Evolutionary conservation across 2,113 vertebrate species (phyloP), one percentile per base, ranked within the genome.

Genomic region (Pachycephala philippinensis): DNA sequence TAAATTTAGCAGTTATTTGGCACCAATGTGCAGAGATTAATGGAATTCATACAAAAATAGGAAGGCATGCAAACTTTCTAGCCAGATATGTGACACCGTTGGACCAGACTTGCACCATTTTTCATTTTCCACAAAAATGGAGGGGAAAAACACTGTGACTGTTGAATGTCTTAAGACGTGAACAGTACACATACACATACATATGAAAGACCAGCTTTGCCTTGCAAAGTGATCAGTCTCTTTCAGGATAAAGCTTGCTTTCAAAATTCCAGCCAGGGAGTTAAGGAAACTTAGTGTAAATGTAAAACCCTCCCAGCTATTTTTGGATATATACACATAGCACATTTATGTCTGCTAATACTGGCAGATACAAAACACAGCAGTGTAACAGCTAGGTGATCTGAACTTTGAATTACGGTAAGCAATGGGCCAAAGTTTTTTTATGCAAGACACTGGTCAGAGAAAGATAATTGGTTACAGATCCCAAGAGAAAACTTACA

Each of bases 201-300:
- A 70, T 84, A 79, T n/a, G 87, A 94, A 90, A 88, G 66, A 76
- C 15, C 15, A 56, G 49, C 52, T 65, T 89, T 88, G 56, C 84
- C 85, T 95, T 96, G 94, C 78, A 93, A 97, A 97, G 72, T 24
- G 69, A 80, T 89, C 66, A 92, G 78, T 93, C 75, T 97, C 70
- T 82, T 90, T 59, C 64, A 92, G 85, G 15, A 96, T 63, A 95
- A 91, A 94, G 75, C 56, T 95, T 28, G 30, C 89, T 81, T 95
- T 97, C 69, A 77, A 87, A 94, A 91, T 82, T 93, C 79, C 89
- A 95, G 35, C 45, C 91, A 68, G 74, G 47, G 85, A 89, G 60
- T 68, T 70, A 81, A 78, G 77, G 71, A 94, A 97, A 94, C 18
- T 83, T n/a, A 15, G 49, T 65, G 59, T 95, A 94, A 97, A 87